These are phyloP conservation scores for Selenia dentaria DNA, from an alignment of 2,888 invertebrate species.

Conservation along the genomic window DNA sequence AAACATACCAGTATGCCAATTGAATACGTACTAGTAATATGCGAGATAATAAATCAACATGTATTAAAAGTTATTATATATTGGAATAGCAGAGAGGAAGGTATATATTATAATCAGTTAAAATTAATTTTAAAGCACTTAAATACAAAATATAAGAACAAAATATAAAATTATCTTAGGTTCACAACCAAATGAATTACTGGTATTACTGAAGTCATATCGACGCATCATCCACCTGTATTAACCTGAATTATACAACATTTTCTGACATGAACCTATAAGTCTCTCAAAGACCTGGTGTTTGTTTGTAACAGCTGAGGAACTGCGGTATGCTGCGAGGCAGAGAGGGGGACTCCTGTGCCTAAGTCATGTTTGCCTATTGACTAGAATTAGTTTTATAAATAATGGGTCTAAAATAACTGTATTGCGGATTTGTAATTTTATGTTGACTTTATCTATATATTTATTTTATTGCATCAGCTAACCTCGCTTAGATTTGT, in stretches of 20 bases:
- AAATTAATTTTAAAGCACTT: background rate
- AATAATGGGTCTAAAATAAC: too few species aligned
- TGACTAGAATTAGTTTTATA: too few species aligned
- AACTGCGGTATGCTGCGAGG: too few species aligned
- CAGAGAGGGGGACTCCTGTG: too few species aligned
- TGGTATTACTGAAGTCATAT: background rate
- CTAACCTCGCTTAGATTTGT: too few species aligned
- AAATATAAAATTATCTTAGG: too few species aligned
- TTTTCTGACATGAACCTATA: background rate
- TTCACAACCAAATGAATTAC: background rate
- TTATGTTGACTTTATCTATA: too few species aligned
- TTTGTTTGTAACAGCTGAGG: too few species aligned
- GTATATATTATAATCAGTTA: background rate
- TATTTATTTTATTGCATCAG: too few species aligned
- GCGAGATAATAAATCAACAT: background rate
- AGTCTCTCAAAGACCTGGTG: background rate
- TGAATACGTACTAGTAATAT: constrained; percentile 2
- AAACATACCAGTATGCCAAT: constrained; percentile 2
- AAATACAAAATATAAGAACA: background rate
- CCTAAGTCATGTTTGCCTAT: too few species aligned
- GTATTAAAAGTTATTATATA: background rate
- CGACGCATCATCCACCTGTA: background rate
- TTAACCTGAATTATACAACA: background rate
- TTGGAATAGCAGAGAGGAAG: too few species aligned
- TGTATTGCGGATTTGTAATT: too few species aligned